Evolutionary conservation across 2,113 vertebrate species (phyloP).

Genomic region (Probosciger aterrimus): DNA sequence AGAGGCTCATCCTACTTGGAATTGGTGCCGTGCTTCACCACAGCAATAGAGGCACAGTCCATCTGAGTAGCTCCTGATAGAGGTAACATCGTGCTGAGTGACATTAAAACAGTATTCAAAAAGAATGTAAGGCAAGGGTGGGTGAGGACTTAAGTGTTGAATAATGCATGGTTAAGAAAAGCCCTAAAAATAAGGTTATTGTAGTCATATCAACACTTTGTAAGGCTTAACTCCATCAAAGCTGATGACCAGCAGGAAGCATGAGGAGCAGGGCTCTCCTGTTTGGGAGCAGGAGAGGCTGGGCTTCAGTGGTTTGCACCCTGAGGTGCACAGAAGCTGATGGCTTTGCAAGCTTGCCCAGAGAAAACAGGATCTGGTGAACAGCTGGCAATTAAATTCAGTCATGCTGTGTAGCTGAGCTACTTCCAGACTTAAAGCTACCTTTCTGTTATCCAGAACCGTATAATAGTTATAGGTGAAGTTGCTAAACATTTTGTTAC

Average conservation of each 20-base stretch:
- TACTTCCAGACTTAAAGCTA: not conserved
- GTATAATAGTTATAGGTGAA: not conserved
- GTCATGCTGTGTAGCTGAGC: not conserved
- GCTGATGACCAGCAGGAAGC: not conserved
- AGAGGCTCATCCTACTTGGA: not conserved
- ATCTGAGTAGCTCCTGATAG: not conserved
- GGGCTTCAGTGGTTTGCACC: not conserved
- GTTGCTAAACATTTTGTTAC: not conserved
- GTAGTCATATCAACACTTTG: not conserved
- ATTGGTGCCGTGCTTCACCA: fast-evolving
- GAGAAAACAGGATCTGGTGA: not conserved
- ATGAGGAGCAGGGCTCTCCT: not conserved
- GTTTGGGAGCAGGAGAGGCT: not conserved
- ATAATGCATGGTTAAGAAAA: not conserved
- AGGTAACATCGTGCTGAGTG: fast-evolving
- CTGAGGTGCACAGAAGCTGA: not conserved
- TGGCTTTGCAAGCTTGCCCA: not conserved
- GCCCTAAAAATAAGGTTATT: not conserved
- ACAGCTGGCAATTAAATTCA: not conserved
- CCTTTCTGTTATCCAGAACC: not conserved
- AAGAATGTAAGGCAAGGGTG: not conserved
- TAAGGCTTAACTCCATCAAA: no score
- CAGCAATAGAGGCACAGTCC: not conserved
- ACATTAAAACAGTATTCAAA: fast-evolving
- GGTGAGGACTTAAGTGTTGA: fast-evolving